Evolutionary conservation across 2,113 vertebrate species (phyloP).

Genomic region (Microtus pennsylvanicus): DNA sequence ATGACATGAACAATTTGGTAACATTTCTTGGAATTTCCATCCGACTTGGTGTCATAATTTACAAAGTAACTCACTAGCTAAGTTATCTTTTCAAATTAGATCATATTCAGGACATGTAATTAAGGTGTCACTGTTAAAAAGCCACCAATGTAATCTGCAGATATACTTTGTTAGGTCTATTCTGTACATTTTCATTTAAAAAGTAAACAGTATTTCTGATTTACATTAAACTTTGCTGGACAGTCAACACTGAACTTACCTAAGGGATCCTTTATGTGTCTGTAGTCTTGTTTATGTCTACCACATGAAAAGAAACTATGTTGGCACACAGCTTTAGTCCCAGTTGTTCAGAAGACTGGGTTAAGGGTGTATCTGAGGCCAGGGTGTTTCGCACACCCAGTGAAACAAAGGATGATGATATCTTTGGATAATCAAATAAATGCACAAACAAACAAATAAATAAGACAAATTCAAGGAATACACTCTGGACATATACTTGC

Average conservation of each 20-base stretch:
- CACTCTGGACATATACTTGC: background rate
- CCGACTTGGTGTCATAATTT: background rate
- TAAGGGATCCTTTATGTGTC: background rate
- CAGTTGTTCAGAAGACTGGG: too few relatives aligned
- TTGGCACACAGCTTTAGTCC: accelerated
- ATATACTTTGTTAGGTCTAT: background rate
- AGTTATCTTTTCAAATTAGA: conserved; percentile 5
- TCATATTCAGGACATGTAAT: background rate
- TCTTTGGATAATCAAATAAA: background rate
- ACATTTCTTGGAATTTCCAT: background rate
- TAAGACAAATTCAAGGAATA: background rate
- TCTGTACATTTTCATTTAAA: background rate
- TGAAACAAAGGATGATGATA: background rate
- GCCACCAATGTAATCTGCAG: background rate
- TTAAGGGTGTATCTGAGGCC: background rate
- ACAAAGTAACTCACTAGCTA: background rate
- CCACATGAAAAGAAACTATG: background rate
- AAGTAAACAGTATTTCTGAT: background rate
- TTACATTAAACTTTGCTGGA: accelerated
- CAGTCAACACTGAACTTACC: background rate
- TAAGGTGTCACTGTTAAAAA: background rate
- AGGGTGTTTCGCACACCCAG: background rate
- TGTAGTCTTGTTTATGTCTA: background rate
- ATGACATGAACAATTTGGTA: background rate
- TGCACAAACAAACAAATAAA: background rate